phyloP scores from a whole-genome alignment of 2,113 vertebrate genomes.

The Forbesichthys agassizii region DNA sequence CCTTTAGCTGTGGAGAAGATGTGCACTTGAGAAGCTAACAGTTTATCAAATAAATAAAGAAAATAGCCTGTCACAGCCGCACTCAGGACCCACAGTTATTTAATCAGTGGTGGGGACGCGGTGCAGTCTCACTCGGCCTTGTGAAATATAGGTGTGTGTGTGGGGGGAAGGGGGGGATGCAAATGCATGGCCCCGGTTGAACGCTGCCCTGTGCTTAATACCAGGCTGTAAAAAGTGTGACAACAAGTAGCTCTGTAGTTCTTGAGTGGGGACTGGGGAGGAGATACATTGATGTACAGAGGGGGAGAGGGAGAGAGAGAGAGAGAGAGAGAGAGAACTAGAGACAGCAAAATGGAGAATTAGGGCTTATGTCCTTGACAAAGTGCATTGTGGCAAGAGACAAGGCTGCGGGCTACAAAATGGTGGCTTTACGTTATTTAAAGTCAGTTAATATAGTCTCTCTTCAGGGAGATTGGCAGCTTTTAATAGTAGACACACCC shows the following conservation, averaged over 20 bases:
- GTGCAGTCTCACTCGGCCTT: slow-evolving; percentile 38
- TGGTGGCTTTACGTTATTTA: too few species aligned
- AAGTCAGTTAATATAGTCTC: too few species aligned
- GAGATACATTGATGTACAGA: neutral
- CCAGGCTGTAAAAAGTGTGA: slow-evolving; percentile 76
- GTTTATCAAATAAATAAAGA: too few species aligned
- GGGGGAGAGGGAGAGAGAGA: neutral
- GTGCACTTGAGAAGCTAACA: too few species aligned
- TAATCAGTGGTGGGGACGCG: slow-evolving; percentile 21
- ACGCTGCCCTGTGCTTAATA: slow-evolving; percentile 67
- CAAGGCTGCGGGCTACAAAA: neutral
- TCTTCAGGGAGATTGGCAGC: too few species aligned
- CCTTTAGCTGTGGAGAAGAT: slow-evolving; percentile 24
- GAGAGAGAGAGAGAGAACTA: slow-evolving; percentile 21
- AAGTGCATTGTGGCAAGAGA: neutral
- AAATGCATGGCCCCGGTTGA: slow-evolving; percentile 55
- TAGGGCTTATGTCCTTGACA: neutral
- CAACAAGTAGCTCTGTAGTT: slow-evolving; percentile 71
- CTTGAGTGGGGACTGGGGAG: too few species aligned
- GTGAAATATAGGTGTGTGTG: slow-evolving; percentile 51
- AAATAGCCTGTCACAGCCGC: neutral
- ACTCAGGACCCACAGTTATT: slow-evolving; percentile 41
- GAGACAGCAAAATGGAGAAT: slow-evolving; percentile 1
- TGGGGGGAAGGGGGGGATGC: slow-evolving; percentile 14
- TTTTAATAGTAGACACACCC: too few species aligned